Base-by-base conservation (phyloP, 2,888 invertebrate genomes). In the Lottia scabra region DNA sequence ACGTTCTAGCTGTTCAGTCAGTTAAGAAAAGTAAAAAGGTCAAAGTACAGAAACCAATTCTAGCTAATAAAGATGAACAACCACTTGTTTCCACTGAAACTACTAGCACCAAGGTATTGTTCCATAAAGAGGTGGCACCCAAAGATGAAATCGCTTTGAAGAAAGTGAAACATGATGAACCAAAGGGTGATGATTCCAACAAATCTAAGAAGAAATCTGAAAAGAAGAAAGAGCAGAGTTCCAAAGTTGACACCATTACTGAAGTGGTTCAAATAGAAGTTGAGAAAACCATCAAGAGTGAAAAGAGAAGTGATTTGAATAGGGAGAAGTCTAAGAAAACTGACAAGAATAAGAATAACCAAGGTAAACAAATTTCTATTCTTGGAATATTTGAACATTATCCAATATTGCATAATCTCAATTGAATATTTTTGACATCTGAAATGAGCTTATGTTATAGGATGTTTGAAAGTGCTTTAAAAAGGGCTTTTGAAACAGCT, bases 121-220 rank as follows among this genome's bases (percentile, higher is more conserved):
- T 78, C 43, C 83, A 84, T 71, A 79, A 78, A 38, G 78, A 77
- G 2, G 73, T 77, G 19, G 70, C 79, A 81, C 95, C 96, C 68
- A 95, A 95, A 91, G 96, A 96, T 91, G 95, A 95, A 78, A 89
- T 92, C 76, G 92, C 92, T 87, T 88, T 93, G 77, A 85, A 85
- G 65, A 84, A 84, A 68, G 38, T 38, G 38, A 75, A 78, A 27
- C 84, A 82, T 72, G 83, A 83, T 2, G 56, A 23, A 8, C 74
- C 75, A 67, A 76, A 78, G 62, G 74, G 80, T 16, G 74, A 71
- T 26, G 74, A 73, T 38, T 74, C 71, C 68, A 74, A 74, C 43
- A 73, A 69, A 67, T 62, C 48, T 6, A 78, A 75, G 69, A 64
- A 71, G 30, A 70, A 65, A 45, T n/a, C 67, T 65, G 66, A 27